Evolutionary conservation across 2,888 invertebrate genomes (phyloP).

Genomic region (Epirrita christyi): DNA sequence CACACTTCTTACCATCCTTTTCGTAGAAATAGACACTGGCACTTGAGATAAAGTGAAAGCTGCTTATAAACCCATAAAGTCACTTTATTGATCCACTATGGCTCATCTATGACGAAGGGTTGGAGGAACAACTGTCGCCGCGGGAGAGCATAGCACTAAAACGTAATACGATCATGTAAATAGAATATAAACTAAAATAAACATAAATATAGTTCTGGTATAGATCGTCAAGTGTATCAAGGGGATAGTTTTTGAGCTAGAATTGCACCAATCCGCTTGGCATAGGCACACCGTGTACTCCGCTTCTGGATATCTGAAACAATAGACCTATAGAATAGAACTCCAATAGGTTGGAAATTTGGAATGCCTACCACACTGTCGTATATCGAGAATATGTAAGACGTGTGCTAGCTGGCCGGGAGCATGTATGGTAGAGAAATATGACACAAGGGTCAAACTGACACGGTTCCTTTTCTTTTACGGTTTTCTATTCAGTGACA

Average conservation of each 20-base stretch:
- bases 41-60: constrained; percentile 82
- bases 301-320: constrained; percentile 65
- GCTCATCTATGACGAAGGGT: constrained; percentile 41
- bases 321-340: not conserved
- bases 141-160: constrained; percentile 6
- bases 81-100: constrained; percentile 71
- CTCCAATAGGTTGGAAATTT: not conserved
- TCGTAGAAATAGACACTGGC: constrained; percentile 79
- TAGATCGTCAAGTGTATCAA: constrained; percentile 25
- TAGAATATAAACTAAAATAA: constrained; percentile 22
- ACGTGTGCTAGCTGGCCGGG: too few species aligned
- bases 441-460: too few species aligned
- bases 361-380: too few species aligned
- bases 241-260: constrained; percentile 37
- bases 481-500: too few species aligned
- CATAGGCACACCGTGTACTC: constrained; percentile 74
- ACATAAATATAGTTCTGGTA: constrained; percentile 24
- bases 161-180: constrained; percentile 13
- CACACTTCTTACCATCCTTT: constrained; percentile 81
- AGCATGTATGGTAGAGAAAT: too few species aligned
- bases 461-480: too few species aligned
- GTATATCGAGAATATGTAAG: too few species aligned
- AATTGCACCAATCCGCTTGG: constrained; percentile 74
- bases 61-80: constrained; percentile 76
- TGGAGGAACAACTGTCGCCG: constrained; percentile 13